Evolutionary conservation across 2,797 vertebrate species (phyloP).

Genomic region (Carduelis carduelis): DNA sequence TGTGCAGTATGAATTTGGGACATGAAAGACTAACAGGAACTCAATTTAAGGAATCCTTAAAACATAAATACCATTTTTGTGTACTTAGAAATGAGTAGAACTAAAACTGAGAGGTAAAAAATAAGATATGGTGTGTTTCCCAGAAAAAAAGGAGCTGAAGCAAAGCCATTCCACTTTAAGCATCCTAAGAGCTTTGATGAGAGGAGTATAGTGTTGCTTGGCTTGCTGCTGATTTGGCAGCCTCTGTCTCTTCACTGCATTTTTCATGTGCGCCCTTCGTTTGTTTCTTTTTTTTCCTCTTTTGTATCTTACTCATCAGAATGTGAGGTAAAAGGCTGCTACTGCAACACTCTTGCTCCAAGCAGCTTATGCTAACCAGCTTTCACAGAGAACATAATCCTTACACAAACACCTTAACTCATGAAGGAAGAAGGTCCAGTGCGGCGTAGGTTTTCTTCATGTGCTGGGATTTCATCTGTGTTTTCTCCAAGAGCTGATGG

Average conservation of each 20-base stretch:
- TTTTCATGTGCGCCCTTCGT: conserved; percentile 71
- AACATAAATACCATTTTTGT: conserved; percentile 25
- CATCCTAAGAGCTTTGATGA: neutral
- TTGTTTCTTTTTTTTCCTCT: conserved; percentile 54
- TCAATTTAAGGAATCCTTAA: conserved; percentile 9
- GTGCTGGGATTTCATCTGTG: conserved; percentile 82
- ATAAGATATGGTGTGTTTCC: neutral
- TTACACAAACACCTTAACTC: conserved; percentile 74
- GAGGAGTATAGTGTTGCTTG: conserved; percentile 38
- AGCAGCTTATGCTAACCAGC: conserved; percentile 73
- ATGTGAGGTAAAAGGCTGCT: conserved; percentile 73
- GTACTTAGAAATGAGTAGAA: neutral
- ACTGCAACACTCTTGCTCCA: conserved; percentile 70
- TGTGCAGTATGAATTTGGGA: neutral
- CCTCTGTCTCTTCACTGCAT: conserved; percentile 63
- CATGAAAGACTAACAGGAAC: neutral
- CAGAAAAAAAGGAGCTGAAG: neutral
- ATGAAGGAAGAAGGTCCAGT: conserved; percentile 92
- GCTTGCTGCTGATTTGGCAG: conserved; percentile 72
- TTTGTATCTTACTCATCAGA: conserved; percentile 71
- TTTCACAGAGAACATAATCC: conserved; percentile 66
- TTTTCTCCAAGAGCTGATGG: conserved; percentile 86
- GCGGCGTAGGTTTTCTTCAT: conserved; percentile 92
- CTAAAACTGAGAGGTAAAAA: neutral
- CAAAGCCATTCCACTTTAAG: conserved; percentile 23